Base-by-base conservation (phyloP, 2,113 vertebrate genomes). In the Petromus typicus region DNA sequence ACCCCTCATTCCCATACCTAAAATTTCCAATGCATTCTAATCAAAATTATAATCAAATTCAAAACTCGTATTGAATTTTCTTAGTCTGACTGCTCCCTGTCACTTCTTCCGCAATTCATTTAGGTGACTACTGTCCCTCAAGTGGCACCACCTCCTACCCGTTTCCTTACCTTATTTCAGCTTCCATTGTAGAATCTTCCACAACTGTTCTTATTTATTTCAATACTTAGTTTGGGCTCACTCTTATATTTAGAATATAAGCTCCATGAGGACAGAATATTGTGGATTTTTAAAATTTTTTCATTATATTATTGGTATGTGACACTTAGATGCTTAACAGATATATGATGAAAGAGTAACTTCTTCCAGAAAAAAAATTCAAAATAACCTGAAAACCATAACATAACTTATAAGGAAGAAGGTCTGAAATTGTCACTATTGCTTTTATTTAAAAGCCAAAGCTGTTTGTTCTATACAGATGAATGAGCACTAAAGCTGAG, bases 11-110 rank as follows among this genome's bases (percentile, higher is more conserved):
- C 87, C 45, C 48, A 43, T 80, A 81, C 37, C 54, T 93, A 86
- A 95, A 86, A 57, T 57, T 57, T 18, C 17, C 56, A 57, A 57
- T 57, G 17, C 5, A 17, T 57, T 57, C 34, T 43, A 93, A 84
- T 94, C 90, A 96, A 2, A 16, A 81, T 71, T 84, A 84, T 3
- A 96, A 92, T 57, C 91, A 85, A 95, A 85, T 81, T 95, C 16
- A 95, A 82, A 90, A 73, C 54, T 94, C 73, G 0, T 14, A 88
- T 34, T 56, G 51, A 92, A 40, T 87, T 94, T 95, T 88, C 64
- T 91, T 37, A 67, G 37, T 61, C 22, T 93, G 30, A 5, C 59
- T 93, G 90, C 23, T 34, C 27, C 37, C 64, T 94, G 78, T 96
- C 79, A 94, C 34, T 85, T 95, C 61, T 30, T 93, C 54, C 67